Evolutionary conservation across 2,797 vertebrate genomes (phyloP), one percentile per base, ranked within the genome.

Genomic region (Sphenodon punctatus): DNA sequence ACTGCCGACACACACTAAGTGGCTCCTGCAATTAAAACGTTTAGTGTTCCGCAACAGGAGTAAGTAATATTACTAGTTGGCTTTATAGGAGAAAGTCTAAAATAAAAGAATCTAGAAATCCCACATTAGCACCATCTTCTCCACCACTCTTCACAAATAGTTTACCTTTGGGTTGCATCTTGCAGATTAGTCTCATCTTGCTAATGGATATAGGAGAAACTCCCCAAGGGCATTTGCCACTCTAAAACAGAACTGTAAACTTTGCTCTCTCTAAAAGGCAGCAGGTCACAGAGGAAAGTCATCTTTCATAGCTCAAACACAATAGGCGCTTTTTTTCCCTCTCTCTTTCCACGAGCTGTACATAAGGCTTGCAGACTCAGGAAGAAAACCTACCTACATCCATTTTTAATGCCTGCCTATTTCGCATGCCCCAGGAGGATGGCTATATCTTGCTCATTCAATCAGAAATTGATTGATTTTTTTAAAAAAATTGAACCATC

Each of bases 241-340:
- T 93, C 84, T 88, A 46, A n/a, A 49, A 80, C 87, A 80, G 66
- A 89, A 84, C 77, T 41, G 20, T 80, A 92, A 93, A 92, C 76
- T 89, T 81, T 61, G 75, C 60, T 81, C 75, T 85, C 1, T 3
- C 78, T 93, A 90, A 93, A 94, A 92, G 86, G 86, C 85, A 91
- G 80, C 7, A 3, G 85, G 90, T 94, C 92, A 92, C 63, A 58
- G 58, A 72, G 83, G 82, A 93, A 93, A 93, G 88, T 59, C 3
- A 17, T 90, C 94, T 94, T 90, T 94, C 93, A 94, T 87, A 94
- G 91, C 84, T 92, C 68, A 61, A 89, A 73, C 69, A 84, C 80
- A 90, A 94, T 3, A 82, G 86, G 68, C 80, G 90, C 79, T 91
- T 88, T 90, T 75, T 85, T 84, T 94, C 90, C 91, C 84, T 87